phyloP scores from a whole-genome alignment of 2,888 invertebrate genomes.

The Heteromyza rotundicornis region DNA sequence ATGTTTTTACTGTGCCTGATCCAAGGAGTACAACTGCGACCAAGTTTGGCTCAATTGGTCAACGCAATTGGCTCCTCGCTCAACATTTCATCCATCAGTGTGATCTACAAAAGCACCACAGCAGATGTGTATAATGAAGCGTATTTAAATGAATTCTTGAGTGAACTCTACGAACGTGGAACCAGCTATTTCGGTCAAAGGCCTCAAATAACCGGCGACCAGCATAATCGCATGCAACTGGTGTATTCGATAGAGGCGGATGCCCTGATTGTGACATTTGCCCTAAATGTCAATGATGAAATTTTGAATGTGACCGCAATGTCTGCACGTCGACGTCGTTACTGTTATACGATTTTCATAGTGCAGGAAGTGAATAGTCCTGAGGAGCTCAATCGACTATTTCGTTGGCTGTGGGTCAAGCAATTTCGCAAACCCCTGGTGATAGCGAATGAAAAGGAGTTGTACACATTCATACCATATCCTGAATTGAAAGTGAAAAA shows the following conservation, averaged over 20 bases:
- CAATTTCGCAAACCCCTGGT: slow-evolving; percentile 39
- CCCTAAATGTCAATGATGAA: slow-evolving; percentile 27
- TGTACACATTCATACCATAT: slow-evolving; percentile 44
- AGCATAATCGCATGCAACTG: background rate
- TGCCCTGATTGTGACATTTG: slow-evolving; percentile 37
- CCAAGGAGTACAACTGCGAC: too few relatives aligned
- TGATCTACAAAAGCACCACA: slow-evolving; percentile 15
- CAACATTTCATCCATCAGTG: slow-evolving; percentile 26
- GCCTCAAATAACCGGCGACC: slow-evolving; percentile 1
- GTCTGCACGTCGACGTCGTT: slow-evolving; percentile 32
- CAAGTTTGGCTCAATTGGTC: too few relatives aligned
- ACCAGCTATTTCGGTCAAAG: slow-evolving; percentile 29
- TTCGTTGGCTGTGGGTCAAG: slow-evolving; percentile 34
- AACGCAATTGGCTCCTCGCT: slow-evolving; percentile 17
- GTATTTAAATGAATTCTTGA: slow-evolving; percentile 13
- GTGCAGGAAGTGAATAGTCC: slow-evolving; percentile 9
- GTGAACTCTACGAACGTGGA: slow-evolving; percentile 21
- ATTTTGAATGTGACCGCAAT: slow-evolving; percentile 29
- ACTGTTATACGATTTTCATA: slow-evolving; percentile 34
- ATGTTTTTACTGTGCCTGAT: too few relatives aligned
- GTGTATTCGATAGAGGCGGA: slow-evolving; percentile 13
- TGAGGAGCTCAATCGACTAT: slow-evolving; percentile 24
- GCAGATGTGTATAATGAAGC: slow-evolving; percentile 28
- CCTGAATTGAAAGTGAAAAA: slow-evolving; percentile 30
- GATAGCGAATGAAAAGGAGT: slow-evolving; percentile 24